Conservation (phyloP, 64 coral and sea anemone genomes). For the Actinia equina region DNA sequence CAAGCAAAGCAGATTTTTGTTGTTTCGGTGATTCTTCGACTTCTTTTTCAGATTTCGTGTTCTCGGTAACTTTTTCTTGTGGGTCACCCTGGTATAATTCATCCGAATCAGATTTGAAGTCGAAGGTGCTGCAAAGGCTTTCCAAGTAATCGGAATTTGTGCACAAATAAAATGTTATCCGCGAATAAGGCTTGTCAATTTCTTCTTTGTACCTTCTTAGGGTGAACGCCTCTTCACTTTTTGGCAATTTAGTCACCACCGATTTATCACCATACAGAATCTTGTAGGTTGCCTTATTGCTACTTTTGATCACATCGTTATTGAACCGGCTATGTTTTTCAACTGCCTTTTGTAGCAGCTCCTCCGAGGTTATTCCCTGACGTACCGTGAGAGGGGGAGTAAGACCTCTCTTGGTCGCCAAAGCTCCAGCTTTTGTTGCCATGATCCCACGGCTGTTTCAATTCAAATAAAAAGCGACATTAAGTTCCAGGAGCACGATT, state of each 20-base stretch:
- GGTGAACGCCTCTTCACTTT: conserved; percentile 32
- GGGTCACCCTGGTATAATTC: not conserved
- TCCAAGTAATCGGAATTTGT: not conserved
- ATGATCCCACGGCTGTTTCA: too few species aligned
- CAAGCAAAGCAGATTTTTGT: not conserved
- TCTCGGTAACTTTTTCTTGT: not conserved
- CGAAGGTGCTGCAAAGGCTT: not conserved
- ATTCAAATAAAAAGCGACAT: too few species aligned
- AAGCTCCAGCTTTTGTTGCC: conserved; percentile 31
- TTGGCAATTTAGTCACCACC: conserved; percentile 46
- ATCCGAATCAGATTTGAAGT: not conserved
- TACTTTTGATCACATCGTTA: conserved; percentile 39
- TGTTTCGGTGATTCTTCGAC: not conserved
- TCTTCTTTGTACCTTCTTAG: not conserved
- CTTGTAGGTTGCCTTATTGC: not conserved
- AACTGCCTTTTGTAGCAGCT: conserved; percentile 53
- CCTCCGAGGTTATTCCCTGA: conserved; percentile 30
- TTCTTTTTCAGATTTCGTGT: not conserved
- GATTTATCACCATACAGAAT: conserved; percentile 35
- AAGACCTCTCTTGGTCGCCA: conserved; percentile 42
- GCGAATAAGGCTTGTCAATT: not conserved
- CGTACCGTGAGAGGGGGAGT: conserved; percentile 49
- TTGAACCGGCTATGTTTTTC: conserved; percentile 50
- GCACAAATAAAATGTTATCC: not conserved
- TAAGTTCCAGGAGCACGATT: too few species aligned